Evolutionary conservation across 2,797 vertebrate genomes (phyloP).

Genomic region (Poecilia velifera): DNA sequence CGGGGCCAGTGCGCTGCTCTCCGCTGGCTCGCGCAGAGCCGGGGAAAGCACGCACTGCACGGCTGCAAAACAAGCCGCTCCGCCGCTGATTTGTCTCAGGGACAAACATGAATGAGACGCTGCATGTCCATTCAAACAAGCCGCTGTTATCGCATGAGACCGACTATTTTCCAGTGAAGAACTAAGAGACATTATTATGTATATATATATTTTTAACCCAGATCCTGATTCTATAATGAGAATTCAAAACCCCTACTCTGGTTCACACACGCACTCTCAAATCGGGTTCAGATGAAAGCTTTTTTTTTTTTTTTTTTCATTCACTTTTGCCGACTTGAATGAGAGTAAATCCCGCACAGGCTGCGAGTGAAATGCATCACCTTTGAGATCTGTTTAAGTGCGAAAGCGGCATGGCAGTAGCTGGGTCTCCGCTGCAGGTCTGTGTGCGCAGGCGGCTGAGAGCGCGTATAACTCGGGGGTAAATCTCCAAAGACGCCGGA

Average conservation of each 20-base stretch:
- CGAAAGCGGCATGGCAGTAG: conserved; percentile 88
- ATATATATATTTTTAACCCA: background rate
- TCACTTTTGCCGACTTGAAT: conserved; percentile 55
- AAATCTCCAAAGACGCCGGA: conserved; percentile 83
- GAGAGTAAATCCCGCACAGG: conserved; percentile 31
- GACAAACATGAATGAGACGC: conserved; percentile 48
- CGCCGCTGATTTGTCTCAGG: conserved; percentile 26
- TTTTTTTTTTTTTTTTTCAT: conserved; percentile 4
- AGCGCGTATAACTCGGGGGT: conserved; percentile 85
- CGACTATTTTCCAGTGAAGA: background rate
- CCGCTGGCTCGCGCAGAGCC: conserved; percentile 60
- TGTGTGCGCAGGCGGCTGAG: conserved; percentile 76
- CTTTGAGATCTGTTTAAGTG: conserved; percentile 89
- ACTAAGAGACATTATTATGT: background rate
- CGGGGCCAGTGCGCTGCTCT: conserved; percentile 70
- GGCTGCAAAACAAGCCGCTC: conserved; percentile 41
- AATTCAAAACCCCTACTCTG: conserved; percentile 40
- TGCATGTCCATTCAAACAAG: conserved; percentile 47
- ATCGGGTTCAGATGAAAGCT: conserved; percentile 15
- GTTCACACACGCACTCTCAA: conserved; percentile 49
- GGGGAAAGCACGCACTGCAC: conserved; percentile 57
- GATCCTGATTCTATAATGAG: background rate
- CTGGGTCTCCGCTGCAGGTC: conserved; percentile 84
- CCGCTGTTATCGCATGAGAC: conserved; percentile 20
- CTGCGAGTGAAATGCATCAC: conserved; percentile 67